Percentiles rank a stretch among this genome's conserved stretches.
phyloP scores from a whole-genome alignment of 2,888 invertebrate genomes.

The Rotaria sp. region DNA sequence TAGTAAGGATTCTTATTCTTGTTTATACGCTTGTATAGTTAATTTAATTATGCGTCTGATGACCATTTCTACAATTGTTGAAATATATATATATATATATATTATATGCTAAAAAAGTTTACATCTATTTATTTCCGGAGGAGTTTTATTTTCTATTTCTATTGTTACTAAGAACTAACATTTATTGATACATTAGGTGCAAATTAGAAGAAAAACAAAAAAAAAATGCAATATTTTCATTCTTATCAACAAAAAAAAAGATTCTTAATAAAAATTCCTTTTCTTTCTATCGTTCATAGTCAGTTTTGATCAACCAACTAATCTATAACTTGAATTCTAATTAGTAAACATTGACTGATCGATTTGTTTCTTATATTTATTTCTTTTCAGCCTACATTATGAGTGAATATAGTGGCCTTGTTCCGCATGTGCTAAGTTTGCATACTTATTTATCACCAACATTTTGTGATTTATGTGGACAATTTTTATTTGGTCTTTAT shows the following conservation, averaged over 20 bases:
- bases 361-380: background rate
- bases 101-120: background rate
- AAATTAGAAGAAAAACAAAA: background rate
- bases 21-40: background rate
- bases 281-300: background rate
- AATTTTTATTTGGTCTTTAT: slow-evolving; percentile 95
- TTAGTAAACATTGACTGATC: background rate
- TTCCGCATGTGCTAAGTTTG: slow-evolving; percentile 1
- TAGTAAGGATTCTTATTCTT: background rate
- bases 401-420: background rate
- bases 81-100: background rate
- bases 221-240: background rate
- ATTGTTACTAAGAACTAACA: background rate
- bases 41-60: background rate
- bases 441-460: slow-evolving; percentile 65
- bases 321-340: background rate
- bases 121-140: background rate
- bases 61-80: background rate
- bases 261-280: background rate
- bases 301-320: background rate
- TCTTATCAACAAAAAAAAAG: background rate
- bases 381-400: background rate
- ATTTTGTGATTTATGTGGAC: slow-evolving; percentile 98
- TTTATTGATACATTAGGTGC: background rate
- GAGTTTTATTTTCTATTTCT: background rate